Evolutionary conservation across 92 coral and sea anemone species (phyloP).

Genomic region (Siderastrea radians): DNA sequence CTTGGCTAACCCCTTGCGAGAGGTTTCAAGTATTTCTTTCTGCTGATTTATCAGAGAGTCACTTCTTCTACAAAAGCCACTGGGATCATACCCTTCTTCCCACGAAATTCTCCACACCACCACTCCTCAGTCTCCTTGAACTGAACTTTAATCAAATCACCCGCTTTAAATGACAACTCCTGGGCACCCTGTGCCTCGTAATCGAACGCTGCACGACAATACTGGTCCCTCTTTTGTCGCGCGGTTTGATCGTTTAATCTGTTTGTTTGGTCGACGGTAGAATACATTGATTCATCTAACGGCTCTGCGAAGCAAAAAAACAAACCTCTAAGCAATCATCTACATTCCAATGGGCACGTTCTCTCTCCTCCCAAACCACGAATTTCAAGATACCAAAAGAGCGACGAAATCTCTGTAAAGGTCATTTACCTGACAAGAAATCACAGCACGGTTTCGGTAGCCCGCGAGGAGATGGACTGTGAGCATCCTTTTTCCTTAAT

Average conservation of each 20-base stretch:
- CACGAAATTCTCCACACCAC: slow-evolving; percentile 93
- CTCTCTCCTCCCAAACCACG: too few relatives aligned
- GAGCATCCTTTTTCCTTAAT: too few relatives aligned
- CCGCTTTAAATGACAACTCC: slow-evolving; percentile 88
- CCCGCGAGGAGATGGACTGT: too few relatives aligned
- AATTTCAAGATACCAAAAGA: too few relatives aligned
- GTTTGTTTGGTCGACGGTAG: slow-evolving; percentile 59
- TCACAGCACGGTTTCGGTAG: too few relatives aligned
- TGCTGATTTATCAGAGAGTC: not conserved
- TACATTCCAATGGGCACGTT: too few relatives aligned
- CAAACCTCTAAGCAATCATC: not conserved
- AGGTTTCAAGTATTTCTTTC: not conserved
- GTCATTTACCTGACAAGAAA: too few relatives aligned
- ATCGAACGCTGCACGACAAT: slow-evolving; percentile 77
- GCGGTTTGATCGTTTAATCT: slow-evolving; percentile 10
- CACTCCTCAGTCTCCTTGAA: slow-evolving; percentile 81
- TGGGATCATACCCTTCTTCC: slow-evolving; percentile 96
- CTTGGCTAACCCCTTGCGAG: too few relatives aligned
- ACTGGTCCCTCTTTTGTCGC: slow-evolving; percentile 43
- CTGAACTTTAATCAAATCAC: slow-evolving; percentile 73
- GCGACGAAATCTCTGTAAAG: too few relatives aligned
- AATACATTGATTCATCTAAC: slow-evolving; percentile 70
- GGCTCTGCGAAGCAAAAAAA: slow-evolving; percentile 20
- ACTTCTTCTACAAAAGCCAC: slow-evolving; percentile 66
- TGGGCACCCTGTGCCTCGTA: slow-evolving; percentile 91